Conservation (phyloP, 2,797 vertebrate species). For the Tadarida brasiliensis region DNA sequence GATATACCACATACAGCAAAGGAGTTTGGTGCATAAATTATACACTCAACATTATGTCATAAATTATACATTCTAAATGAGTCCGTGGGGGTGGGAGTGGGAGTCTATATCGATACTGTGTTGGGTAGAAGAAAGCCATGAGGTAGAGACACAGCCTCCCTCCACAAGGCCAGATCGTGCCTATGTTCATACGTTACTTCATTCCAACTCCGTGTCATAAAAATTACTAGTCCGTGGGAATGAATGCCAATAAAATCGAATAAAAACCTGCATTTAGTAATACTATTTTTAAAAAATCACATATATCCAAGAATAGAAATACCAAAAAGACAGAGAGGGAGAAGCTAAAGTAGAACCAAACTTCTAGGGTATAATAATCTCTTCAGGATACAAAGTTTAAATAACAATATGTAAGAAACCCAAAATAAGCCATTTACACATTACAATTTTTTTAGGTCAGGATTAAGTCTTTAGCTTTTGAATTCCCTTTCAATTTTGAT, state of each 20-base stretch:
- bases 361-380: background rate
- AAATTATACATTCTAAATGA: background rate
- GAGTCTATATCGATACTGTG: background rate
- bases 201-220: background rate
- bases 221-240: background rate
- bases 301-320: background rate
- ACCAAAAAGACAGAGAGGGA: background rate
- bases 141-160: background rate
- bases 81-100: background rate
- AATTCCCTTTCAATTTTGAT: constrained; percentile 46
- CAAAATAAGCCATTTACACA: background rate
- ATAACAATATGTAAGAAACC: background rate
- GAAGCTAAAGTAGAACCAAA: background rate
- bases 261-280: background rate
- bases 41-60: background rate
- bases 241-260: background rate
- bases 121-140: background rate
- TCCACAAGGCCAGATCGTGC: background rate
- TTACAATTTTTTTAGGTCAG: background rate
- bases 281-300: background rate
- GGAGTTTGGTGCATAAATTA: background rate
- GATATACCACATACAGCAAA: background rate
- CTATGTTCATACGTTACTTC: background rate
- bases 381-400: constrained; percentile 16
- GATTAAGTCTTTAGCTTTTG: background rate